Evolutionary conservation across 2,888 invertebrate genomes (phyloP), one percentile per base, ranked within the genome.

Genomic region (Lasioglossum lativentre): DNA sequence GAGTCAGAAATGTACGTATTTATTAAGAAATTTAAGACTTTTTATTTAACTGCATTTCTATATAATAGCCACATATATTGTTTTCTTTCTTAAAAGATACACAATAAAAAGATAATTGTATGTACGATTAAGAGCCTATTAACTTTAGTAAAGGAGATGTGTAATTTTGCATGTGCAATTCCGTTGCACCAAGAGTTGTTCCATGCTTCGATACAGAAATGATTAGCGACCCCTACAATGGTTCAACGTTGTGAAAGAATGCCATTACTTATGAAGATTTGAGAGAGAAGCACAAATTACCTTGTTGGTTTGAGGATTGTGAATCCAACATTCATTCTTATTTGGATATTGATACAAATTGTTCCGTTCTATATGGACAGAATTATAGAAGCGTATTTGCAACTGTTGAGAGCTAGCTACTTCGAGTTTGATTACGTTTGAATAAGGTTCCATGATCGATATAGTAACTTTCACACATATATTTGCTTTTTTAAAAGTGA

Each of bases 281-380:
- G 34, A 59, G 38, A 42, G n/a, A 30, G 10, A 59, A 72, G 19
- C 23, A 72, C 14, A 68, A 42, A 12, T n/a, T 84, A 92, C 92
- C 86, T 91, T 78, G 56, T 81, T 89, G 3, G 78, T 89, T 86
- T 94, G 93, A 12, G 94, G 93, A 92, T 92, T 94, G 79, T 91
- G 91, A 73, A 94, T 45, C 88, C 90, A 90, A 78, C 92, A 94
- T 82, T 92, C 92, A 40, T 91, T 91, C 75, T 86, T 89, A 16
- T 68, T 78, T 3, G 82, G 38, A 76, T 87, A 82, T 82, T 92
- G 90, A 87, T 86, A 92, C 72, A 94, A 90, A 86, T 93, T 93
- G 75, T 92, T 93, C 10, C 78, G 89, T 74, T 91, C 85, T 38
- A 87, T 79, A n/a, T 88, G 88, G 8, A 90, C 83, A 47, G 89